Conservation (phyloP, 2,797 vertebrate genomes). For the Loriculus beryllinus region DNA sequence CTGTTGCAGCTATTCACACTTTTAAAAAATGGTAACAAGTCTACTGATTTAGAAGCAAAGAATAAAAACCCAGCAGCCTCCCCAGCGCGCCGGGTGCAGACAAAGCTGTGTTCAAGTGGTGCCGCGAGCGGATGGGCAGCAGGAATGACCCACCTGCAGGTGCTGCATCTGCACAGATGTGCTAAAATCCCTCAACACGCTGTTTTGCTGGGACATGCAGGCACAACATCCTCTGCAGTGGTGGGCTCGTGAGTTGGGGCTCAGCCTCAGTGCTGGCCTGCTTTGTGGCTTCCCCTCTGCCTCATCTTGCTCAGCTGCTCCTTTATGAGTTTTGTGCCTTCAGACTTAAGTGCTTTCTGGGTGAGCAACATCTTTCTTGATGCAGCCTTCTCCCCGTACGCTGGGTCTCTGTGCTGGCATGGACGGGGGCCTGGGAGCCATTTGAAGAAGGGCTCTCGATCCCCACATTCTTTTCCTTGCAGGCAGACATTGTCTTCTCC, state of each 20-base stretch:
- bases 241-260: accelerated
- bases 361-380: background rate
- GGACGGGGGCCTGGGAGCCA: background rate
- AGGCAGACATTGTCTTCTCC: conserved; percentile 55
- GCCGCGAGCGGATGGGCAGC: background rate
- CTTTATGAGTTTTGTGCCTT: background rate
- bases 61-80: conserved; percentile 55
- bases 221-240: background rate
- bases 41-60: conserved; percentile 72
- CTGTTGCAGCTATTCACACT: conserved; percentile 76
- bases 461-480: background rate
- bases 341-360: background rate
- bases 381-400: accelerated
- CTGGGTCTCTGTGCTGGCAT: accelerated
- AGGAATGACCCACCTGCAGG: background rate
- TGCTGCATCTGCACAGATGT: background rate
- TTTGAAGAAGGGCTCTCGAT: background rate
- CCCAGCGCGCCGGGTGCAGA: background rate
- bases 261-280: accelerated
- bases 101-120: background rate
- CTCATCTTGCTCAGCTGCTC: background rate
- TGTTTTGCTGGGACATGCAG: accelerated
- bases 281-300: background rate
- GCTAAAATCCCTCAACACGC: background rate
- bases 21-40: conserved; percentile 64